Evolutionary conservation across 2,797 vertebrate species (phyloP), one percentile per base, ranked within the genome.

Genomic region (Eleutherodactylus coqui): DNA sequence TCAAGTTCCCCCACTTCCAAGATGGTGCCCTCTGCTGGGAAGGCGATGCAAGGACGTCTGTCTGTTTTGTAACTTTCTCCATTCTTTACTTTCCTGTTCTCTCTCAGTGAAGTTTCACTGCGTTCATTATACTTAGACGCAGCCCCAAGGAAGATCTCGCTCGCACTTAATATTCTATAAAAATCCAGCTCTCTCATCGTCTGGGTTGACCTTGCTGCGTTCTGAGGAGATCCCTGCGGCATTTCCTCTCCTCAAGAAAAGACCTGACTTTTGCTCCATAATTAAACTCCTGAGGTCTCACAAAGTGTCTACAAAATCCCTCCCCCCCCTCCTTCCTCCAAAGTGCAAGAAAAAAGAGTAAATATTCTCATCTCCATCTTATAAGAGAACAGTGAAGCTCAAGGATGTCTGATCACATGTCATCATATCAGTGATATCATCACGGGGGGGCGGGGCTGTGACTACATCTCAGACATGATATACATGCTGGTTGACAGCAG

Each of bases 271-370:
- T 17, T 86, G 29, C 64, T 80, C 85, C 53, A 64, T 81, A 86
- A 86, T 86, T 86, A 86, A 86, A 81, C 85, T 81, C 84, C 79
- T 19, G 84, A 43, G 84, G 84, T 79, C 58, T 73, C 60, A 64
- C 32, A 81, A 75, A 62, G 55, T 53, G 69, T 41, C 77, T 49
- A 38, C 72, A 86, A 62, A 51, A 47, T 41, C 47, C 67, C 47
- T 21, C 32, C 29, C 69, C 53, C 27, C 21, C 10, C 51, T 29
- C 29, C 73, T 7, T 3, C 8, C 69, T 2, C 45, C 2, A 8
- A 8, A n/a, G 4, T 24, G 21, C 4, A 5, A 5, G 34, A 69
- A 5, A 24, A 70, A 11, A 4, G 36, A 0, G 64, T 19, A 32
- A 24, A 69, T 24, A 41, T 10, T 38, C 36, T 27, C 34, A 67